Conservation (phyloP, 2,113 vertebrate genomes). For the Pantherophis guttatus region DNA sequence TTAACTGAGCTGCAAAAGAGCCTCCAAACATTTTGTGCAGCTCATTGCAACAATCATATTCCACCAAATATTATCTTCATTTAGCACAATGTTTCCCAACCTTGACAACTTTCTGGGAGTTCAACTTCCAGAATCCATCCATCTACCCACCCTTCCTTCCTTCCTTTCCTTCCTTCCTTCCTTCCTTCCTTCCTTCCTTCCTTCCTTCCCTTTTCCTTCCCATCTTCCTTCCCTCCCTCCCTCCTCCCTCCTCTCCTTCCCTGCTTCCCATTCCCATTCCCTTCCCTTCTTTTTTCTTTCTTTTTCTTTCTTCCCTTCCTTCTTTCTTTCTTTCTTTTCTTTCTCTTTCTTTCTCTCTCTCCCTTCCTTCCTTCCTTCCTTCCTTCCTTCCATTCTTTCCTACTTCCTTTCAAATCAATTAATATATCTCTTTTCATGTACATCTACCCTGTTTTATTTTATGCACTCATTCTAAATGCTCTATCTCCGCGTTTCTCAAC, state of each 20-base stretch:
- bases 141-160: no score
- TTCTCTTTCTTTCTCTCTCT: no score
- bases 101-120: not conserved
- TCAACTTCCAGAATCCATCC: not conserved
- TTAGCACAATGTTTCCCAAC: not conserved
- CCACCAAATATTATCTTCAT: not conserved
- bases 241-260: no score
- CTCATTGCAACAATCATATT: not conserved
- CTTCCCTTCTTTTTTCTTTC: no score
- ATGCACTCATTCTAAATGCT: not conserved
- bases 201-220: no score
- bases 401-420: not conserved
- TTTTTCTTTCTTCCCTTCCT: no score
- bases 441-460: not conserved
- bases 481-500: fast-evolving
- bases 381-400: not conserved
- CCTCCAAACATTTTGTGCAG: not conserved
- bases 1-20: not conserved
- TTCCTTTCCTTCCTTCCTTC: no score
- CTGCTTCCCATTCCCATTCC: no score
- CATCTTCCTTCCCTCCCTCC: no score
- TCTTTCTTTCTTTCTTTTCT: no score
- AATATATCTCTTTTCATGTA: not conserved
- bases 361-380: no score
- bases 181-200: no score